Conservation (phyloP, 2,797 vertebrate species). For the Luscinia luscinia region DNA sequence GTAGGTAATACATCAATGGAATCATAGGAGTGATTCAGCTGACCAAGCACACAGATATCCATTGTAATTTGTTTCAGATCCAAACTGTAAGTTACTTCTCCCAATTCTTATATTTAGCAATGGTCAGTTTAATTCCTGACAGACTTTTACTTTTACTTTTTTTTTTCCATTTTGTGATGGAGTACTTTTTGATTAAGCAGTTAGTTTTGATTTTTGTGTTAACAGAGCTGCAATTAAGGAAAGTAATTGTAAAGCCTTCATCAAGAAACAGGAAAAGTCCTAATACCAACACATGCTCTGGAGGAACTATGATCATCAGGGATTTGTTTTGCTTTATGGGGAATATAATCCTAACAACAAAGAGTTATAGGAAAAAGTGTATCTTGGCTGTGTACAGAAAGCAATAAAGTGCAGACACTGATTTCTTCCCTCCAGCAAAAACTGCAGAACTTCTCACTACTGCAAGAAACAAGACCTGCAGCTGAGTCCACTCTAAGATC, state of each 20-base stretch:
- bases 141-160: not conserved
- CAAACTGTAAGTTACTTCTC: not conserved
- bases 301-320: not conserved
- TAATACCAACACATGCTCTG: not conserved
- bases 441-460: not conserved
- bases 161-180: not conserved
- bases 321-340: not conserved
- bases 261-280: not conserved
- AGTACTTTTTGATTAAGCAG: not conserved
- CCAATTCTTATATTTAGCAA: not conserved
- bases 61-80: not conserved
- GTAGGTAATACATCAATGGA: not conserved
- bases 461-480: not conserved
- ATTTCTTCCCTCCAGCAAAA: not conserved
- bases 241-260: not conserved
- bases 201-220: not conserved
- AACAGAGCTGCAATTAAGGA: not conserved
- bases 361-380: rapidly evolving
- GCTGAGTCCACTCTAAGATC: not conserved
- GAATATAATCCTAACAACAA: not conserved
- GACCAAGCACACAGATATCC: not conserved
- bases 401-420: not conserved
- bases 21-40: not conserved
- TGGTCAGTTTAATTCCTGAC: not conserved
- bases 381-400: not conserved